Conservation (phyloP, 2,113 vertebrate species). For the Hiodon tergisus region DNA sequence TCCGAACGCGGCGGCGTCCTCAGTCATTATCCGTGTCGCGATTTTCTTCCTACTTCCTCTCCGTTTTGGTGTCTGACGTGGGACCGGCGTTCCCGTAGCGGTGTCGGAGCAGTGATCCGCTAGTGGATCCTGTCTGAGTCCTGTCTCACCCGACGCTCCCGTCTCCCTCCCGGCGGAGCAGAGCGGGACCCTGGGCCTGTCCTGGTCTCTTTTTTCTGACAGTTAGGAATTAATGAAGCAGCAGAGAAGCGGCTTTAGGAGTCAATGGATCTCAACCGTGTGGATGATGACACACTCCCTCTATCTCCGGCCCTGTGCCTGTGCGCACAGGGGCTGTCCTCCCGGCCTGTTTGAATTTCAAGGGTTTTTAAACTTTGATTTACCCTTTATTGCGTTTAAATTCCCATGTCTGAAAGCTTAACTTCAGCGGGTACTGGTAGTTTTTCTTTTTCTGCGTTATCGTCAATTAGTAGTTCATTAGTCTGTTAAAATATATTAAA, state of each 20-base stretch:
- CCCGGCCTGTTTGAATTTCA: too few species aligned
- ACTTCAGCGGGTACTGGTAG: too few species aligned
- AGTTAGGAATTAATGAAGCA: slow-evolving; percentile 67
- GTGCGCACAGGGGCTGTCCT: too few species aligned
- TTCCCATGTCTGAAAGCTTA: too few species aligned
- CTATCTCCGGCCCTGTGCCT: too few species aligned
- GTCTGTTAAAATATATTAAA: not conserved
- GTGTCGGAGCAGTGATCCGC: slow-evolving; percentile 36
- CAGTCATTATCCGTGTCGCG: not conserved
- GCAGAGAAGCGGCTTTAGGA: slow-evolving; percentile 63
- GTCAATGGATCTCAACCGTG: slow-evolving; percentile 65
- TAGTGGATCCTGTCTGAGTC: slow-evolving; percentile 41
- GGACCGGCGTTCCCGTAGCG: slow-evolving; percentile 4
- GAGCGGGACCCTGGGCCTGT: slow-evolving; percentile 39
- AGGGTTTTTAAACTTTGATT: too few species aligned
- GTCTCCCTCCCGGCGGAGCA: not conserved
- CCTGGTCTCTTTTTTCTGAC: slow-evolving; percentile 52
- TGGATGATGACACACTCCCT: slow-evolving; percentile 41
- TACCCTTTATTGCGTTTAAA: too few species aligned
- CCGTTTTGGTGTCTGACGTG: slow-evolving; percentile 36
- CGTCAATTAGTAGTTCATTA: too few species aligned
- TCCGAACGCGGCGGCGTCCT: not conserved
- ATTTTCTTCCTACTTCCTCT: not conserved
- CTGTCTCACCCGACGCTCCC: not conserved
- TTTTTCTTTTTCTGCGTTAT: too few species aligned